Conservation (phyloP, 2,113 vertebrate genomes). For the Natator depressus region DNA sequence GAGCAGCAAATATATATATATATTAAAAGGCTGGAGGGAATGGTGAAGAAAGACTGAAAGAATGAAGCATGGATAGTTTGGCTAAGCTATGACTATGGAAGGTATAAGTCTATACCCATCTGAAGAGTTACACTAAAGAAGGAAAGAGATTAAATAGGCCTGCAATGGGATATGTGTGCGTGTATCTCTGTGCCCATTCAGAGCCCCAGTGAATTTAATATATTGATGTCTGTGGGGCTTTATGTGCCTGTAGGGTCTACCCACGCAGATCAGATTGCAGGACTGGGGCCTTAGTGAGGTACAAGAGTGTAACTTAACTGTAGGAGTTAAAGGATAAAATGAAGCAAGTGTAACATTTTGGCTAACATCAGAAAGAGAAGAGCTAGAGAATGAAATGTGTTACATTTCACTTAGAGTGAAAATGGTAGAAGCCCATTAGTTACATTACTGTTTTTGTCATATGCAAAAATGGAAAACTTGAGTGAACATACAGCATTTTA, state of each 20-base stretch:
- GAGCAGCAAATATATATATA: slow-evolving; percentile 29
- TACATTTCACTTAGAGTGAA: not conserved
- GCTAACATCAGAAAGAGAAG: not conserved
- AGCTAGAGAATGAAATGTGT: not conserved
- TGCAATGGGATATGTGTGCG: not conserved
- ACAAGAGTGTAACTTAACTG: rapidly evolving
- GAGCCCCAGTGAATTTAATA: not conserved
- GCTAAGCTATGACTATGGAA: not conserved
- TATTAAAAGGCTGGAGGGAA: not conserved
- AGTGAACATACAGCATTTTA: not conserved
- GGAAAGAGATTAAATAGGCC: not conserved
- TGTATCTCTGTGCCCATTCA: not conserved
- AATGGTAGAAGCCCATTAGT: not conserved
- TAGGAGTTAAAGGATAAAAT: not conserved
- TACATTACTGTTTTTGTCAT: not conserved
- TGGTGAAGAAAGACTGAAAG: slow-evolving; percentile 6
- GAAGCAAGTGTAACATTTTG: not conserved
- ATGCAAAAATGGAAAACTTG: not conserved
- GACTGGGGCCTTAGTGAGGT: not conserved
- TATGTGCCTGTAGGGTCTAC: not conserved
- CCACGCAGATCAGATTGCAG: not conserved
- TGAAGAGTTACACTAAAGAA: not conserved
- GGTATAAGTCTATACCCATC: slow-evolving; percentile 23
- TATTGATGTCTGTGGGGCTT: not conserved
- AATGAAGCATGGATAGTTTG: slow-evolving; percentile 20